Conservation (phyloP, 1,140 invertebrate genomes). For the Leguminivora glycinivorella region DNA sequence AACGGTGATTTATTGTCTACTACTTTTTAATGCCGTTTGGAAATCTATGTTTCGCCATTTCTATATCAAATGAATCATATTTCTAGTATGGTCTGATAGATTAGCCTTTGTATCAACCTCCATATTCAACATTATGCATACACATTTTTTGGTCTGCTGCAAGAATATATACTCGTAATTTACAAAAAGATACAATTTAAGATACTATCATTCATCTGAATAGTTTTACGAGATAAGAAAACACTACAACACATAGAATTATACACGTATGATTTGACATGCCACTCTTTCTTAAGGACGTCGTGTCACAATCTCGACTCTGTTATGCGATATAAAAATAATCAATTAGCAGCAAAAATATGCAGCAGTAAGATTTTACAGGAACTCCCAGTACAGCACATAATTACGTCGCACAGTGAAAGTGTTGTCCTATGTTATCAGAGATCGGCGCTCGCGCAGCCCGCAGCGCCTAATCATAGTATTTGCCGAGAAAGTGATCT, state of each 20-base stretch:
- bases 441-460: constrained; percentile 19
- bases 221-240: too few relatives aligned
- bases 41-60: constrained; percentile 10
- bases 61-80: neutral
- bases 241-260: too few relatives aligned
- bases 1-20: constrained; percentile 24
- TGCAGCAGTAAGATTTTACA: neutral
- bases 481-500: constrained; percentile 24
- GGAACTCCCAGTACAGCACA: constrained; percentile 9
- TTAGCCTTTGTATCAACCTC: neutral
- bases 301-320: too few relatives aligned
- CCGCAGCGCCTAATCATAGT: constrained; percentile 27
- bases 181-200: too few relatives aligned
- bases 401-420: constrained; percentile 17
- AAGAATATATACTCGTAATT: too few relatives aligned
- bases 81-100: neutral
- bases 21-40: constrained; percentile 1
- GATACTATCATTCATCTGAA: too few relatives aligned
- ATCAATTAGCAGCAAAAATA: neutral
- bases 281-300: too few relatives aligned
- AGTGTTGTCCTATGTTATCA: constrained; percentile 22
- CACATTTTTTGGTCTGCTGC: too few relatives aligned
- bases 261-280: too few relatives aligned
- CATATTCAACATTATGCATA: too few relatives aligned
- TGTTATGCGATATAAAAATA: neutral